These are phyloP conservation scores for Xestia xanthographa DNA, from an alignment of 2,888 invertebrate species.

Conservation along the genomic window DNA sequence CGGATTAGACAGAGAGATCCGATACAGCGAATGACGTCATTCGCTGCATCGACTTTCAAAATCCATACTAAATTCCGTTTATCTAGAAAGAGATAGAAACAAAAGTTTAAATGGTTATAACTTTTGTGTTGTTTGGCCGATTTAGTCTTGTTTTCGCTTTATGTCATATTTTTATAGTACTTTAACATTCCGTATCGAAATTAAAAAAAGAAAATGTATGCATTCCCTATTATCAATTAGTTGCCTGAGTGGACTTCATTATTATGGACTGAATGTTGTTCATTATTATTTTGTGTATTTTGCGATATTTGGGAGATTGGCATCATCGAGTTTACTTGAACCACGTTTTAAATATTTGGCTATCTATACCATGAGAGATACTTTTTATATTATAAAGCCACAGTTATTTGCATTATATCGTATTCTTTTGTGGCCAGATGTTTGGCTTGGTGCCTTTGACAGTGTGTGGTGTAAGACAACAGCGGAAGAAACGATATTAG, in stretches of 20 bases:
- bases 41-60: no score
- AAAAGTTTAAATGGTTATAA: no score
- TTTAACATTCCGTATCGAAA: no score
- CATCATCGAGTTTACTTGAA: not conserved
- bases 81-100: no score
- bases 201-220: no score
- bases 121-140: no score
- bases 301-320: not conserved
- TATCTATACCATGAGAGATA: not conserved
- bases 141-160: no score
- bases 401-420: slow-evolving; percentile 27
- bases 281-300: not conserved
- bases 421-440: slow-evolving; percentile 48
- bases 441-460: slow-evolving; percentile 27
- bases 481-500: not conserved
- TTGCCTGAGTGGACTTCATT: not conserved
- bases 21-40: no score
- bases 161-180: no score
- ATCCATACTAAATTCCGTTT: no score
- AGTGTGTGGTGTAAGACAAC: slow-evolving; percentile 8
- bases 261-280: not conserved
- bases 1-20: no score
- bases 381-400: slow-evolving; percentile 9
- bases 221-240: slow-evolving; percentile 16
- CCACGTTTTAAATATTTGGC: not conserved